These are phyloP conservation scores for Onychostoma macrolepis DNA, from an alignment of 2,113 vertebrate species.

Conservation along the genomic window DNA sequence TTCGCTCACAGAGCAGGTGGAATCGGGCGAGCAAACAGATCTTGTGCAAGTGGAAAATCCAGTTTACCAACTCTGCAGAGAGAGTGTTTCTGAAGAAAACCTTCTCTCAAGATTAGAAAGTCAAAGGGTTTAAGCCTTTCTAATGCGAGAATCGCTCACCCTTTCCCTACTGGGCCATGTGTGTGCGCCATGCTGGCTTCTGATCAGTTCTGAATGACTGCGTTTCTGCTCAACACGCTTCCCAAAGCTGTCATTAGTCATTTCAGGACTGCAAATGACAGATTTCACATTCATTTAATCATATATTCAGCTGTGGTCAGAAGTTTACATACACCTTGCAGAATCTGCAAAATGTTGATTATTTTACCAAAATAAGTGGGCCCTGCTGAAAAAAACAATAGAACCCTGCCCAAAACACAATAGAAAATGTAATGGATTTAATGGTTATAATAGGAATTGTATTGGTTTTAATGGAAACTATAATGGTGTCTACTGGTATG, in stretches of 20 bases:
- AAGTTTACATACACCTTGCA: neutral
- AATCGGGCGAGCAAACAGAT: constrained; percentile 8
- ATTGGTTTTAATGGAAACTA: too few relatives aligned
- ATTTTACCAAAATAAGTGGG: neutral
- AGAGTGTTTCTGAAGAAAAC: constrained; percentile 46
- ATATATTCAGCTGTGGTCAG: neutral
- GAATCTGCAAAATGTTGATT: too few relatives aligned
- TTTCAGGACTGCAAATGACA: constrained; percentile 51
- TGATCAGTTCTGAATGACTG: constrained; percentile 31
- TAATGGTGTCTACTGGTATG: too few relatives aligned
- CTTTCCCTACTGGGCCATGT: constrained; percentile 24
- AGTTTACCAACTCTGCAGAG: constrained; percentile 64
- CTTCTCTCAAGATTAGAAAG: constrained; percentile 71
- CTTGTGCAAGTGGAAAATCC: constrained; percentile 61
- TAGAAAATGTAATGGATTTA: too few relatives aligned
- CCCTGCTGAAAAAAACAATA: too few relatives aligned
- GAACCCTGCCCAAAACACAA: too few relatives aligned
- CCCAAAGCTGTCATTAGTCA: constrained; percentile 63
- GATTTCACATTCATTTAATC: constrained; percentile 58
- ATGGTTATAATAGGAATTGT: too few relatives aligned
- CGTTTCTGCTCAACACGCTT: constrained; percentile 38
- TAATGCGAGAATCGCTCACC: constrained; percentile 32
- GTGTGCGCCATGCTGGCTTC: neutral
- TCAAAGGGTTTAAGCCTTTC: constrained; percentile 68
- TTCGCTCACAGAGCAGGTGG: constrained; percentile 37